These are phyloP conservation scores for Eutolmus rufibarbis DNA, from an alignment of 2,888 invertebrate genomes.

Conservation along the genomic window DNA sequence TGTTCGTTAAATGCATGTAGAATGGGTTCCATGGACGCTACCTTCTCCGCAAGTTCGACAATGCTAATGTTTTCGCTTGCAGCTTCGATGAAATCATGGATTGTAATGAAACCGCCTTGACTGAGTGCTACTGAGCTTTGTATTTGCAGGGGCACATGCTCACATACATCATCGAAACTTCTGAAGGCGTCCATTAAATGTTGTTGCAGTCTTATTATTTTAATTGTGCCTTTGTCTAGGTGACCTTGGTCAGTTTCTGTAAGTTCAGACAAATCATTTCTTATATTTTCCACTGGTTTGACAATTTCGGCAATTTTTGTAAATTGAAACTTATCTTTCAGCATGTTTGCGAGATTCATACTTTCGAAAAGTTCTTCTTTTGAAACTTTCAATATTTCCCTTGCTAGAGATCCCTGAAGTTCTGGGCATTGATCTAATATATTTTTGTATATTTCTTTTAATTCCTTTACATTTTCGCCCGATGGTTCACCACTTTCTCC, in stretches of 20 bases:
- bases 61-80: not conserved
- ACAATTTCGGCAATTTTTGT: not conserved
- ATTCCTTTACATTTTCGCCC: not conserved
- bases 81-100: constrained; percentile 9
- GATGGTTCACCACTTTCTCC: not conserved
- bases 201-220: constrained; percentile 56
- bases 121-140: constrained; percentile 50
- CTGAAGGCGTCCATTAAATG: constrained; percentile 57
- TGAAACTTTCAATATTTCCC: not conserved
- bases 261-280: not conserved
- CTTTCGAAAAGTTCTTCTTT: not conserved
- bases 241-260: not conserved
- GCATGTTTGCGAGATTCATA: not conserved
- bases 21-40: not conserved
- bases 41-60: not conserved
- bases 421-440: not conserved
- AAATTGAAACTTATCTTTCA: not conserved
- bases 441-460: not conserved
- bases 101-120: not conserved
- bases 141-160: constrained; percentile 50
- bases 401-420: not conserved
- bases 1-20: not conserved
- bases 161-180: constrained; percentile 55
- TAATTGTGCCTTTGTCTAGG: constrained; percentile 55
- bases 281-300: not conserved